These are phyloP conservation scores for Nematopogon swammerdamellus DNA, from an alignment of 2,888 invertebrate species.

Conservation along the genomic window DNA sequence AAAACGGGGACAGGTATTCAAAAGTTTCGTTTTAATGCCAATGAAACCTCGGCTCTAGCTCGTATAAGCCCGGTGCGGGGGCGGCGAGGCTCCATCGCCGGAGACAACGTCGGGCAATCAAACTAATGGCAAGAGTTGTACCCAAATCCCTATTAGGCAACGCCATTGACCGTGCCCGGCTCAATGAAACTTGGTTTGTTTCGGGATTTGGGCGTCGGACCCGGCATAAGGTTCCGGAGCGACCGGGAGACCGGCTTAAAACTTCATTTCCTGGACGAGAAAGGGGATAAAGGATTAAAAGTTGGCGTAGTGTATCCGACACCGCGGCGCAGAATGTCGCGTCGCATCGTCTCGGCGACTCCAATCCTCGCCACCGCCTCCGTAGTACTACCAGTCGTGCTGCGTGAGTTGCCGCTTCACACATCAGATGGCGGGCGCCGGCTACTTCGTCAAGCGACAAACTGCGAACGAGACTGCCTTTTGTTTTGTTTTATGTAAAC, in stretches of 20 bases:
- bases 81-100: neutral
- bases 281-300: conserved; percentile 47
- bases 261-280: conserved; percentile 41
- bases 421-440: too few relatives aligned
- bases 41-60: neutral
- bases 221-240: conserved; percentile 21
- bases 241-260: conserved; percentile 22
- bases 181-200: conserved; percentile 22
- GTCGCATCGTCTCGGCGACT: too few relatives aligned
- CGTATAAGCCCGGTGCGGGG: neutral
- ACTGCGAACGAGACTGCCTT: too few relatives aligned
- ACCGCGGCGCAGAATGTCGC: too few relatives aligned
- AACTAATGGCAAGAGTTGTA: conserved; percentile 30
- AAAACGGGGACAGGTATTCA: neutral
- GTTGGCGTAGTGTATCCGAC: conserved; percentile 20
- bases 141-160: conserved; percentile 24
- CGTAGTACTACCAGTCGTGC: too few relatives aligned
- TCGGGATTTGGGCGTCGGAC: conserved; percentile 18
- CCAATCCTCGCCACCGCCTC: too few relatives aligned
- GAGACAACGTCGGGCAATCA: conserved; percentile 16
- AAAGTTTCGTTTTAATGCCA: neutral
- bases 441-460: too few relatives aligned
- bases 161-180: conserved; percentile 23
- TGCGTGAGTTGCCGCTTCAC: too few relatives aligned
- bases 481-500: too few relatives aligned